Evolutionary conservation across 2,888 invertebrate genomes (phyloP).

Genomic region (Sipha maydis): DNA sequence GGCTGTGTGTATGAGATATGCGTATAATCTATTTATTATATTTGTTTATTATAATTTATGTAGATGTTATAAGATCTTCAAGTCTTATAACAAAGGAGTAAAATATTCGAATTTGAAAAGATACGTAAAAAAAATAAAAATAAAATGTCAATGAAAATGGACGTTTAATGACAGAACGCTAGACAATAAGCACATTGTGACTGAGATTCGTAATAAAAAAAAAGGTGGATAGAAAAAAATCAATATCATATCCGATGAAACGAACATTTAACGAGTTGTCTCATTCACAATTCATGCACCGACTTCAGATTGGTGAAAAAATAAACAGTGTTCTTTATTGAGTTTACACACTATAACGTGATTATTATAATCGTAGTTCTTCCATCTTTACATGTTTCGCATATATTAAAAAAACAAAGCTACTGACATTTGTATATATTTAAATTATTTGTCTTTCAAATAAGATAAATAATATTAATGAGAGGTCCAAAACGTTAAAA

Average conservation of each 20-base stretch:
- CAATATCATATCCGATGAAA: constrained; percentile 24
- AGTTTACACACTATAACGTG: not conserved
- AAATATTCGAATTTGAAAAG: not conserved
- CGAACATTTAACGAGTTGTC: constrained; percentile 22
- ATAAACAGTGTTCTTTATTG: not conserved
- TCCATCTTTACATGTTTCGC: not conserved
- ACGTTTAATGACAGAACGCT: not conserved
- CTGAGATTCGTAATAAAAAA: constrained; percentile 13
- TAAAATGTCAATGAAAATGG: not conserved
- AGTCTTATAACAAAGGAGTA: not conserved
- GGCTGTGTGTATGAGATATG: not conserved
- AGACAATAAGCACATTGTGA: not conserved
- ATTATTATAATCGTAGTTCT: not conserved
- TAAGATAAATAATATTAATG: no score
- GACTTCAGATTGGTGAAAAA: not conserved
- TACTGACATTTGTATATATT: not conserved
- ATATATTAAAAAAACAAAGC: not conserved
- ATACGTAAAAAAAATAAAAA: not conserved
- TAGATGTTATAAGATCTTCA: not conserved
- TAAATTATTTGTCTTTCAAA: not conserved
- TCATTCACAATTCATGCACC: not conserved
- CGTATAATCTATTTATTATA: not conserved
- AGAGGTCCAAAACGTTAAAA: no score
- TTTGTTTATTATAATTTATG: not conserved
- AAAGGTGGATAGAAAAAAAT: constrained; percentile 4